These are phyloP conservation scores for Tetrax tetrax DNA, from an alignment of 2,113 vertebrate genomes.

Conservation along the genomic window DNA sequence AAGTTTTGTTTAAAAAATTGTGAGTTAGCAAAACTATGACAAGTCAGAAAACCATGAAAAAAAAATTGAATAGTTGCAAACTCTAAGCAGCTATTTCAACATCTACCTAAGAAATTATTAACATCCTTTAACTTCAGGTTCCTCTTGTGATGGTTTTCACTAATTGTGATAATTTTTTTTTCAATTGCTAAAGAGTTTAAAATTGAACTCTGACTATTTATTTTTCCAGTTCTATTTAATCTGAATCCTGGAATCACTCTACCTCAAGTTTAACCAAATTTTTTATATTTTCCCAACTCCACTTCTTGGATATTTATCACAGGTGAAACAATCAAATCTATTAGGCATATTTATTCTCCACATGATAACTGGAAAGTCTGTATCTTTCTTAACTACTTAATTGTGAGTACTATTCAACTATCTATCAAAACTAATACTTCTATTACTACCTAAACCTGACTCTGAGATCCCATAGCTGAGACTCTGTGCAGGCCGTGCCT, in stretches of 20 bases:
- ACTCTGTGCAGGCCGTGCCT: neutral
- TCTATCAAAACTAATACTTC: neutral
- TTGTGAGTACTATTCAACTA: neutral
- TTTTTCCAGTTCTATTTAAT: neutral
- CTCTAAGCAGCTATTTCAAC: neutral
- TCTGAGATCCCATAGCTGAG: neutral
- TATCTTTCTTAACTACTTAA: neutral
- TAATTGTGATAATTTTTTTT: neutral
- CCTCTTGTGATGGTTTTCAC: neutral
- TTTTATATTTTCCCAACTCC: neutral
- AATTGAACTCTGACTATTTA: neutral
- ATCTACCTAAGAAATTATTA: neutral
- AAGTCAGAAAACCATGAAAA: neutral
- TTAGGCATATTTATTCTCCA: neutral
- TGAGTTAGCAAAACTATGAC: neutral
- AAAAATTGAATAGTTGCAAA: neutral
- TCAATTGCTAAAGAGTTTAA: neutral
- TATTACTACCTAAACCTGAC: neutral
- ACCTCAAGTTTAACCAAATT: neutral
- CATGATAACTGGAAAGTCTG: neutral
- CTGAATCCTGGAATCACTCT: neutral
- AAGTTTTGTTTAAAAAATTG: neutral
- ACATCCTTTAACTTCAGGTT: neutral
- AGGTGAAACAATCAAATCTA: neutral
- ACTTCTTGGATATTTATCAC: neutral